Percentiles rank a stretch among this genome's conserved stretches.
Evolutionary conservation across 1,140 invertebrate genomes (phyloP).

Genomic region (Aphelenchoides besseyi): DNA sequence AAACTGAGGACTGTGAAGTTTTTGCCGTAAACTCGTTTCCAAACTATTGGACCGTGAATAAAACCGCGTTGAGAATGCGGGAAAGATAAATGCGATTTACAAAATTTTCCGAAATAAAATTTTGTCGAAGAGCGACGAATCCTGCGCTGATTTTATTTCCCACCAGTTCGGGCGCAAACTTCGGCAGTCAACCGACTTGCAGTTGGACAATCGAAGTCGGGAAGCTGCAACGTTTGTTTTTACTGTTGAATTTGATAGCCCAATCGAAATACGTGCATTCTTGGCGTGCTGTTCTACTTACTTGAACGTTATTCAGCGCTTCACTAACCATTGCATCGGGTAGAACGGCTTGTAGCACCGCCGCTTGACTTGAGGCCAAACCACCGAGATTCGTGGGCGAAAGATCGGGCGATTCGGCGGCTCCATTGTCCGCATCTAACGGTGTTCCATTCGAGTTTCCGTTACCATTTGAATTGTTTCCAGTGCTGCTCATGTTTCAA

Average conservation of each 20-base stretch:
- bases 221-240: background rate
- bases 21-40: background rate
- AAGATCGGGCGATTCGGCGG: background rate
- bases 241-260: background rate
- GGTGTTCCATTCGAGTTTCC: background rate
- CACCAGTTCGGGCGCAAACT: background rate
- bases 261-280: background rate
- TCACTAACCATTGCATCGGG: slow-evolving; percentile 19
- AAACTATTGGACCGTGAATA: background rate
- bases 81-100: slow-evolving; percentile 3
- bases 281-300: no score
- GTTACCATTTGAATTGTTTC: background rate
- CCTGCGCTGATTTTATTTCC: slow-evolving; percentile 13
- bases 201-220: background rate
- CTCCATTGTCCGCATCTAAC: background rate
- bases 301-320: slow-evolving; percentile 10
- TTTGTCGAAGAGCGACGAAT: background rate
- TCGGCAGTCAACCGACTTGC: background rate
- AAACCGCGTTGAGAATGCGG: background rate
- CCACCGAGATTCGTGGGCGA: background rate
- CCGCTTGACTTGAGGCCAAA: slow-evolving; percentile 15
- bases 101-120: background rate
- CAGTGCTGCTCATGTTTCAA: background rate
- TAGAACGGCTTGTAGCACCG: slow-evolving; percentile 22
- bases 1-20: background rate